Conservation (phyloP, 2,797 vertebrate species). For the Chloroceryle amazona region DNA sequence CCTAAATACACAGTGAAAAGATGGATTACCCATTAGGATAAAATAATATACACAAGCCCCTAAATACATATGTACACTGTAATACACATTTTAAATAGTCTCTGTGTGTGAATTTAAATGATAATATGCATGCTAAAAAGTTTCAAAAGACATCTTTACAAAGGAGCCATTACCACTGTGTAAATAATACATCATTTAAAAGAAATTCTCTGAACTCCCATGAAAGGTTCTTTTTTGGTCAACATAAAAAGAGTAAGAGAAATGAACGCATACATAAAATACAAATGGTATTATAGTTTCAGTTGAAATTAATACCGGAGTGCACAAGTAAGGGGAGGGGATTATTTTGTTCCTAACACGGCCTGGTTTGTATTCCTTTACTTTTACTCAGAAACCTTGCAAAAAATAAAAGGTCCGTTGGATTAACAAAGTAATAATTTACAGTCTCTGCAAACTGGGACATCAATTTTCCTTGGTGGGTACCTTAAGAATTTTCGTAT, state of each 20-base stretch:
- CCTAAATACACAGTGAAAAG: slow-evolving; percentile 74
- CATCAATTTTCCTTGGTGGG: not conserved
- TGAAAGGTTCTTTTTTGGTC: slow-evolving; percentile 44
- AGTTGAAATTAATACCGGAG: not conserved
- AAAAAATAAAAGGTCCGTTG: not conserved
- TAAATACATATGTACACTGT: slow-evolving; percentile 68
- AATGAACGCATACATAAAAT: not conserved
- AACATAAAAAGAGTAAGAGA: slow-evolving; percentile 16
- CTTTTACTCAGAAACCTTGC: not conserved
- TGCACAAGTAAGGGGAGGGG: not conserved
- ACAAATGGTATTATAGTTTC: not conserved
- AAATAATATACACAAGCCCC: slow-evolving; percentile 70
- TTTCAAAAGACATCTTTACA: slow-evolving; percentile 67
- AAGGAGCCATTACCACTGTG: slow-evolving; percentile 65
- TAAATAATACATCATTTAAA: slow-evolving; percentile 74
- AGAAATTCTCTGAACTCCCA: slow-evolving; percentile 43
- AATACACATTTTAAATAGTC: slow-evolving; percentile 68
- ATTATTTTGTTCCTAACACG: not conserved
- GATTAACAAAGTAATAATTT: not conserved
- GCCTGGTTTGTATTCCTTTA: not conserved
- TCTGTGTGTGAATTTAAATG: slow-evolving; percentile 60
- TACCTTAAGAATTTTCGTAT: not conserved
- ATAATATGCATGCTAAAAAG: slow-evolving; percentile 54
- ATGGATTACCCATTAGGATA: slow-evolving; percentile 75
- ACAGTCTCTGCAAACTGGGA: not conserved